Base-by-base conservation (phyloP, 1,140 invertebrate genomes). In the Pseudomyrmex dendroicus region DNA sequence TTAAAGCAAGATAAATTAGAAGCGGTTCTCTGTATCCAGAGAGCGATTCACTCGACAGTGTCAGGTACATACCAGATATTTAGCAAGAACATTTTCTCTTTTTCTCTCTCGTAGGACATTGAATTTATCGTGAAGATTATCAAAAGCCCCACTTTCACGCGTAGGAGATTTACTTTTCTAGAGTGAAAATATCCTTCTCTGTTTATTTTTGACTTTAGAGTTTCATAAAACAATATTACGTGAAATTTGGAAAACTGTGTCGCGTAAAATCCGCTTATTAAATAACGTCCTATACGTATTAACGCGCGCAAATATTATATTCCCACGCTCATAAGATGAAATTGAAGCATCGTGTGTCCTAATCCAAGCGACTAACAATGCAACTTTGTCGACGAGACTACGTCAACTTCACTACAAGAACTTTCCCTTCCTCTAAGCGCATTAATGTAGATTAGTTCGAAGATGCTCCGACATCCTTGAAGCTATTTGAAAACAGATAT, bases 381-480 rank as follows among this genome's bases (percentile, higher is more conserved):
- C 46, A 86, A 87, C 73, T 86, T 86, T n/a, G 22, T 20, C 35
- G 67, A 82, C 59, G 62, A 50, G 83, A 87, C 87, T 84, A 22
- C 48, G 73, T 83, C 86, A 68, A 83, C 63, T 50, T 46, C 13
- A 59, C 66, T 57, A 44, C 54, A 73, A 68, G 63, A 78, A 74
- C 63, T 73, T 83, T n/a, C 66, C 52, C 52, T 73, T 52, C 20
- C 84, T 35, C 35, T 83, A 83, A 87, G 72, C 67, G 62, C 78
- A 84, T 88, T 86, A 85, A 85, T 83, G 68, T 83, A 87, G 84
- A 89, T 87, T 87, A 87, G 54, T 73, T 70, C 62, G 73, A 85
- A 87, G 68, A 87, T 83, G 50, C 44, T 35, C 35, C n/a, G 74
- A 83, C 25, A 67, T 83, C 48, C 62, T 80, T 13, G 50, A n/a